phyloP scores from a whole-genome alignment of 2,113 vertebrate genomes.

The Rhinogobius similis region DNA sequence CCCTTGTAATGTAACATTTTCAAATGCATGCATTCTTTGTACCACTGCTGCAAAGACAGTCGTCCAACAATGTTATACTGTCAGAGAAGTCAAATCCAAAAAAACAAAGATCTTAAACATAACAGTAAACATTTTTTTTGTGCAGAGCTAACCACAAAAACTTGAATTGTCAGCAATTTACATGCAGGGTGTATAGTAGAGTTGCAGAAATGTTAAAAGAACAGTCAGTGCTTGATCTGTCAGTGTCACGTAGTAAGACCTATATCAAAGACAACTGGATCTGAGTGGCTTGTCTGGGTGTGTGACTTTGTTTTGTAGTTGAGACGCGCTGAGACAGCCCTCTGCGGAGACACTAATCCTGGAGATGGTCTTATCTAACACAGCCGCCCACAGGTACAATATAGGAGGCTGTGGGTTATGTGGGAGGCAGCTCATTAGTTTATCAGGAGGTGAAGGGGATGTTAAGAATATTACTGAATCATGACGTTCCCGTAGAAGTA shows the following conservation, averaged over 20 bases:
- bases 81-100: conserved; percentile 44
- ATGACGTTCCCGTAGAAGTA: neutral
- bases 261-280: conserved; percentile 61
- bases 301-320: conserved; percentile 51
- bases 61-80: conserved; percentile 57
- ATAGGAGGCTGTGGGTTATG: conserved; percentile 30
- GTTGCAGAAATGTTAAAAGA: conserved; percentile 3
- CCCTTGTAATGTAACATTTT: too few species aligned
- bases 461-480: neutral
- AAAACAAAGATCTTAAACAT: conserved; percentile 51
- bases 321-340: conserved; percentile 29
- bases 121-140: conserved; percentile 16
- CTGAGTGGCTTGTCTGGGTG: conserved; percentile 48
- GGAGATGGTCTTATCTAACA: conserved; percentile 66
- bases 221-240: conserved; percentile 55
- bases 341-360: conserved; percentile 62
- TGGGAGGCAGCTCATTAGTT: neutral
- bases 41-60: conserved; percentile 48
- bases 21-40: neutral
- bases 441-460: neutral
- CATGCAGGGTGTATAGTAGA: conserved; percentile 11
- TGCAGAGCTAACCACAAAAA: neutral
- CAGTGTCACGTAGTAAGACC: conserved; percentile 56
- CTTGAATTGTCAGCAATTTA: conserved; percentile 9
- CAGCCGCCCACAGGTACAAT: conserved; percentile 42